Conservation (phyloP, 1,140 invertebrate genomes). For the Drosophila watanabei region DNA sequence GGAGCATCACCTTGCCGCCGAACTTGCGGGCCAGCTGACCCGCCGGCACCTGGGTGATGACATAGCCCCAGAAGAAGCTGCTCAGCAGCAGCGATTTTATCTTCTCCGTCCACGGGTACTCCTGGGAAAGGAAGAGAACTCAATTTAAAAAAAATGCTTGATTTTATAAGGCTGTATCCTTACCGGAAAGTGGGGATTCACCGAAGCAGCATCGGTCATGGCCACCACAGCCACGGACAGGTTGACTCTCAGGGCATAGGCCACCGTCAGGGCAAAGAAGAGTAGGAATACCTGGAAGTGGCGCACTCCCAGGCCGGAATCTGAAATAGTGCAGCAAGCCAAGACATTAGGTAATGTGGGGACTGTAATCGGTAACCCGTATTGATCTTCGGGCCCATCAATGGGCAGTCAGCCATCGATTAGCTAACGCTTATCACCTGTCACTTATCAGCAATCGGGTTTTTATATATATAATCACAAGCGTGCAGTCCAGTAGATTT, state of each 20-base stretch:
- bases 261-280: conserved; percentile 88
- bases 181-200: conserved; percentile 70
- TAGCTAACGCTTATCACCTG: conserved; percentile 21
- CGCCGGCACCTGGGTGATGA: conserved; percentile 88
- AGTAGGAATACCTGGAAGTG: conserved; percentile 89
- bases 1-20: conserved; percentile 89
- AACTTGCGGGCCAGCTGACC: conserved; percentile 89
- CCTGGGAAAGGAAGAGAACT: conserved; percentile 73
- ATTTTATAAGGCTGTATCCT: background rate
- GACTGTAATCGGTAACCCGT: conserved; percentile 27
- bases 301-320: conserved; percentile 87
- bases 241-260: conserved; percentile 89
- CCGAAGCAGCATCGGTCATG: conserved; percentile 69
- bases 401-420: conserved; percentile 39
- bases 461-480: background rate
- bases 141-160: background rate
- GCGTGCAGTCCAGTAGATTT: conserved; percentile 16
- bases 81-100: conserved; percentile 87
- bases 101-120: conserved; percentile 86
- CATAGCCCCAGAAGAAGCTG: conserved; percentile 89
- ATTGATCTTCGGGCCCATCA: conserved; percentile 34
- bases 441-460: conserved; percentile 12
- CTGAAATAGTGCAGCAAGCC: conserved; percentile 45
- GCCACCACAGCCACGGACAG: conserved; percentile 89
- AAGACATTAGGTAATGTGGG: conserved; percentile 26